Conservation (phyloP, 2,113 vertebrate genomes). For the Echinops telfairi region DNA sequence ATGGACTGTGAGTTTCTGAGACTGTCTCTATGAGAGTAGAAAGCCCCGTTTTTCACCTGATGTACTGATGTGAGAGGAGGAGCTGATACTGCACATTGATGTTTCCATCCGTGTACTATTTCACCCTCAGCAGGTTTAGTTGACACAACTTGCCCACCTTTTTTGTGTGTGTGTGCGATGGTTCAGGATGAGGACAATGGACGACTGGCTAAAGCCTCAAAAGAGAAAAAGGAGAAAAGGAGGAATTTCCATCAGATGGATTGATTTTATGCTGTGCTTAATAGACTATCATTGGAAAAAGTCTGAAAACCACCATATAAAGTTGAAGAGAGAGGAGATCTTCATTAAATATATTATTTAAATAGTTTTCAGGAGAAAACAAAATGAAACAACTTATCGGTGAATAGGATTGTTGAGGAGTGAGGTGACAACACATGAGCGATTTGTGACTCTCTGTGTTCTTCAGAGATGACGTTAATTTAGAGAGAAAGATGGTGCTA, state of each 20-base stretch:
- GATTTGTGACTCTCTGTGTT: conserved; percentile 52
- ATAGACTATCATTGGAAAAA: conserved; percentile 17
- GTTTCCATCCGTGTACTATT: background rate
- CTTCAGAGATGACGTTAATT: conserved; percentile 68
- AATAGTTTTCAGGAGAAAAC: conserved; percentile 53
- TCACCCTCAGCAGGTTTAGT: background rate
- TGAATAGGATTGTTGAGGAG: conserved; percentile 35
- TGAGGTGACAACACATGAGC: conserved; percentile 33
- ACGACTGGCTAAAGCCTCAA: conserved; percentile 19
- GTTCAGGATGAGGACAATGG: background rate
- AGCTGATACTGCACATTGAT: background rate
- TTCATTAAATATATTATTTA: conserved; percentile 71
- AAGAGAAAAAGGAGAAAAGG: conserved; percentile 16
- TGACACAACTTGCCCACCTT: background rate
- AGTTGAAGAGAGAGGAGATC: conserved; percentile 9
- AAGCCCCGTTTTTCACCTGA: too few species aligned
- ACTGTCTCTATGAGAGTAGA: too few species aligned
- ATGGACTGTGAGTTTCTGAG: too few species aligned
- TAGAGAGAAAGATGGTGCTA: conserved; percentile 56
- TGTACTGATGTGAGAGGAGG: background rate
- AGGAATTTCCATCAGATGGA: conserved; percentile 58
- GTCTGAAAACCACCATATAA: conserved; percentile 54
- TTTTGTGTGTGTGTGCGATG: background rate
- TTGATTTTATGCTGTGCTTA: conserved; percentile 19
- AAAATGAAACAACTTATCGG: conserved; percentile 51